phyloP scores from a whole-genome alignment of 1,140 invertebrate species.

The Papilio glaucus region DNA sequence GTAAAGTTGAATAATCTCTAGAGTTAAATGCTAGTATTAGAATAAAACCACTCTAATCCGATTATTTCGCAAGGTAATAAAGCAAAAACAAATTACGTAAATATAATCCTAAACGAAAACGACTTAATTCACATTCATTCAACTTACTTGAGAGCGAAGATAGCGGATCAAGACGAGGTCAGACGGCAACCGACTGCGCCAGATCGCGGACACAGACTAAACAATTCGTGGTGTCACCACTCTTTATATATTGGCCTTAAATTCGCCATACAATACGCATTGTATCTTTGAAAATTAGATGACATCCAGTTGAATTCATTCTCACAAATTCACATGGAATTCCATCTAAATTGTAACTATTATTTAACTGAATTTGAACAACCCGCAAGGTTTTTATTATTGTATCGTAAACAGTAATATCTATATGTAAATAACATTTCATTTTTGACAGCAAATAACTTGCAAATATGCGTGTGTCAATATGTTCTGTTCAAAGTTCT shows the following conservation, averaged over 20 bases:
- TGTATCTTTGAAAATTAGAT: conserved; percentile 35
- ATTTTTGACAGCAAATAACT: too few species aligned
- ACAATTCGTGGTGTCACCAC: conserved; percentile 65
- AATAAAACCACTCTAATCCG: not conserved
- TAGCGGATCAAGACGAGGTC: conserved; percentile 48
- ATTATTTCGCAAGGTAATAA: not conserved
- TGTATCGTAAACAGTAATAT: too few species aligned
- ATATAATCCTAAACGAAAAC: not conserved
- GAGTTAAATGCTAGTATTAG: not conserved
- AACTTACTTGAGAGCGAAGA: conserved; percentile 58
- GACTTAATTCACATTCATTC: conserved; percentile 36
- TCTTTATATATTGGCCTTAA: conserved; percentile 66
- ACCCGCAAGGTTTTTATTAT: not conserved
- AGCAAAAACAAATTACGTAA: not conserved
- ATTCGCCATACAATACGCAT: conserved; percentile 48
- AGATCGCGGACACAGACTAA: conserved; percentile 66
- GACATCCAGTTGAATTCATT: conserved; percentile 19
- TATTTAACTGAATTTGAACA: conserved; percentile 18
- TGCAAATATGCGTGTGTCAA: too few species aligned
- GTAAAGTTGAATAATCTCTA: not conserved
- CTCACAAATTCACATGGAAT: conserved; percentile 14
- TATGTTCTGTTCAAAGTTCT: too few species aligned
- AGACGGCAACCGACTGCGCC: conserved; percentile 63
- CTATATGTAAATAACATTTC: too few species aligned
- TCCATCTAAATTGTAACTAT: conserved; percentile 26